These are phyloP conservation scores for Trachelus troglodyta DNA, from an alignment of 2,888 invertebrate species.

Conservation along the genomic window DNA sequence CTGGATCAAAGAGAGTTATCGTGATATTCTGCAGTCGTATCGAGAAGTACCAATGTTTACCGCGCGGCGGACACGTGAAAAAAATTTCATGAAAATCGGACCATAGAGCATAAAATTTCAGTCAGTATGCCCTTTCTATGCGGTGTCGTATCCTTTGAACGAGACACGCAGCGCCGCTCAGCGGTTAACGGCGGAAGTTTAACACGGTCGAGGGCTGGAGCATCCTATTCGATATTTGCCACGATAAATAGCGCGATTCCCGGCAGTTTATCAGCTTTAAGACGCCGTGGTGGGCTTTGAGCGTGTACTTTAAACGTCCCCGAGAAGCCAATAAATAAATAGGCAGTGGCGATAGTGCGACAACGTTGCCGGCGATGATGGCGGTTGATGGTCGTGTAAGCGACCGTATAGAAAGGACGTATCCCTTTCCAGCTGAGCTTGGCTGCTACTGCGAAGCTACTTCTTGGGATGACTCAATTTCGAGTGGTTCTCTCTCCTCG, in stretches of 20 bases:
- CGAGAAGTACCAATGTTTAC: not conserved
- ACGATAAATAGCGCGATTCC: not conserved
- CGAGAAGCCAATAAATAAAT: slow-evolving; percentile 43
- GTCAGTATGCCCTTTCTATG: not conserved
- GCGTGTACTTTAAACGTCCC: not conserved
- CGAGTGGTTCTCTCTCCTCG: slow-evolving; percentile 41
- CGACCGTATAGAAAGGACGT: not conserved
- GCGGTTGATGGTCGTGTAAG: not conserved
- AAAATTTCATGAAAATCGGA: not conserved
- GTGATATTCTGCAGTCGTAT: not conserved
- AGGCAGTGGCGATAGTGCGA: slow-evolving; percentile 21
- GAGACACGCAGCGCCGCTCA: not conserved
- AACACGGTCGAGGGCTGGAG: not conserved
- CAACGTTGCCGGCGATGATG: not conserved
- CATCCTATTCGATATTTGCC: not conserved
- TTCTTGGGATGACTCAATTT: slow-evolving; percentile 51
- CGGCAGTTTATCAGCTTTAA: not conserved
- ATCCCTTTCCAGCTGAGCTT: not conserved
- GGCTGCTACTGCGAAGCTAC: not conserved
- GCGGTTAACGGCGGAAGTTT: not conserved
- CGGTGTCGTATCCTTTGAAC: not conserved
- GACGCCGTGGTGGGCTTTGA: not conserved
- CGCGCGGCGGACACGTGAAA: not conserved
- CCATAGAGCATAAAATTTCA: not conserved
- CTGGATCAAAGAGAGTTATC: not conserved